Evolutionary conservation across 2,797 vertebrate species (phyloP), one percentile per base, ranked within the genome.

Genomic region (Monodelphis domestica): DNA sequence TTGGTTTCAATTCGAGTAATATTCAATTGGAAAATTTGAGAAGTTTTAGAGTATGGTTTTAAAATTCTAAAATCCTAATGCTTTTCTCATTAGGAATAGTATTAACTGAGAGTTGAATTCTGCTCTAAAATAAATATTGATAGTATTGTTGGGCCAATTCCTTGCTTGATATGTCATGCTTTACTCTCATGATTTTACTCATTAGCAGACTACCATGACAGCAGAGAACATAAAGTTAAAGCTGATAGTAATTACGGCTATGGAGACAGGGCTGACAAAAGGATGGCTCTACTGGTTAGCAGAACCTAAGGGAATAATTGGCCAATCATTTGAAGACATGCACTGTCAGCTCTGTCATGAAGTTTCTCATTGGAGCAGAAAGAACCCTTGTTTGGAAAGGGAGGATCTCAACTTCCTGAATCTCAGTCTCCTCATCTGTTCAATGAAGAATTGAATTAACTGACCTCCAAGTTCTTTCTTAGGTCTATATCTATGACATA

Each of bases 31-130:
- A 52, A 96, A 95, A 95, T 0, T 21, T 30, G 88, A 54, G 52
- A 93, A n/a, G 12, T 14, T 95, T 90, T 56, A 93, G 10, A 1
- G 51, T 51, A 54, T 54, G 6, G n/a, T 55, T 93, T 63, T 89
- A 15, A 96, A 95, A 95, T 91, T 55, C 21, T 90, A 51, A 91
- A 95, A 55, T 95, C 91, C 87, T 88, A 91, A 30, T 6, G n/a
- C 10, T 52, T 91, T 1, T 56, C 84, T 45, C 56, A 89, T 87
- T 55, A 90, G 52, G 33, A 94, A 51, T 78, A 87, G 0, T 55
- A 93, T 89, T 38, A 93, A 7, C 88, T 53, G 21, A 28, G 12
- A 51, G 3, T 33, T 5, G n/a, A 21, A 89, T 24, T 89, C 53
- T 91, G 24, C 38, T 57, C 45, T 87, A 45, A 87, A 52, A 84